phyloP scores from a whole-genome alignment of 2,797 vertebrate genomes.

The Falco columbarius region DNA sequence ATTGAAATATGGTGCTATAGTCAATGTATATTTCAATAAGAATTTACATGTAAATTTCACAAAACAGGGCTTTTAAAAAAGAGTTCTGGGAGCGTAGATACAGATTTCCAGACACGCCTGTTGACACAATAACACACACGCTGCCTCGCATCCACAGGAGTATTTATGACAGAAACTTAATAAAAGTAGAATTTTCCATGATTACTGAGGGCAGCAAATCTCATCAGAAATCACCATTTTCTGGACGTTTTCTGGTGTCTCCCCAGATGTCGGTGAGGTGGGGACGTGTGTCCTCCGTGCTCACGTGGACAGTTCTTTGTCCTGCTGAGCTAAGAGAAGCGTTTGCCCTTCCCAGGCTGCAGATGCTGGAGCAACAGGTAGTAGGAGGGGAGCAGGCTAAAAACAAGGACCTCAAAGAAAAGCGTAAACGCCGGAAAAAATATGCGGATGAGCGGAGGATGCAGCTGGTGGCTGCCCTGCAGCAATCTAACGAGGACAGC shows the following conservation, averaged over 20 bases:
- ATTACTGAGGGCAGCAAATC: background rate
- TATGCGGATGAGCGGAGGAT: slow-evolving; percentile 83
- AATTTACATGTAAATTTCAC: background rate
- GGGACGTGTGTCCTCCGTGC: accelerated
- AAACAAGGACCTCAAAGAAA: slow-evolving; percentile 87
- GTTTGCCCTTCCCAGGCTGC: slow-evolving; percentile 77
- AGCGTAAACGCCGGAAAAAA: slow-evolving; percentile 78
- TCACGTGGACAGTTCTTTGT: accelerated
- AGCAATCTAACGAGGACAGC: slow-evolving; percentile 80
- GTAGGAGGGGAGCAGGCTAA: slow-evolving; percentile 88
- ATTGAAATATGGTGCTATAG: background rate
- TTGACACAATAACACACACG: background rate
- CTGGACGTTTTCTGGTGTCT: background rate
- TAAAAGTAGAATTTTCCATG: background rate
- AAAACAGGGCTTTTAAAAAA: background rate
- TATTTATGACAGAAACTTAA: background rate
- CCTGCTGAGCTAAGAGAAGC: background rate
- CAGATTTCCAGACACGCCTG: background rate
- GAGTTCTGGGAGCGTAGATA: background rate
- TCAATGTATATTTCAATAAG: background rate
- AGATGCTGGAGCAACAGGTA: slow-evolving; percentile 88
- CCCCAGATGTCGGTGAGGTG: background rate
- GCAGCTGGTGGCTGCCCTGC: slow-evolving; percentile 82
- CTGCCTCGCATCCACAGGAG: background rate
- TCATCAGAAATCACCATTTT: background rate